Evolutionary conservation across 1,140 invertebrate species (phyloP), one percentile per base, ranked within the genome.

Genomic region (Cepaea nemoralis): DNA sequence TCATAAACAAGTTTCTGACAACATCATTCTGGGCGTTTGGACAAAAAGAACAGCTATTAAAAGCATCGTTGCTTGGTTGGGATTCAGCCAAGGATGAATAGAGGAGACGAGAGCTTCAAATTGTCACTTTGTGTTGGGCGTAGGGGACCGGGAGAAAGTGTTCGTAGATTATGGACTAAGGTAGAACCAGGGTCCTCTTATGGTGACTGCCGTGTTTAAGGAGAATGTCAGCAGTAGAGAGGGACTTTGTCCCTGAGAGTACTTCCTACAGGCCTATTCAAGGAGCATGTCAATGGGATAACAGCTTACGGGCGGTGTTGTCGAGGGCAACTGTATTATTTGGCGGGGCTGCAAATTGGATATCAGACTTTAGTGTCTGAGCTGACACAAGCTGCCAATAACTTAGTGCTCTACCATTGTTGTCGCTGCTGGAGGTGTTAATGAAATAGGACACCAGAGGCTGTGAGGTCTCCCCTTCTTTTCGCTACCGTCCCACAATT

Each of bases 1-100:
- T 50, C 75, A 37, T 77, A 66, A 75, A 75, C 73, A 75, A 75
- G 73, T n/a, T 48, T 63, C 16, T 63, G 50, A 77, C 75, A 63
- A 66, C 55, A 63, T 59, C 75, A 66, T 77, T 77, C 40, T 31
- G 50, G 1, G 12, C 5, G 55, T 1, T 1, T 5, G 33, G 55
- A 39, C 27, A 59, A 63, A 50, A 50, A 50, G 19, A 31, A 22
- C 71, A 42, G 71, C 71, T 27, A 70, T 70, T 74, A 74, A 50
- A 75, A 5, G 42, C 31, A n/a, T n/a, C 31, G 42, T 14, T 35
- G 42, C 16, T 27, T 50, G 14, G 73, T 55, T 75, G 19, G 3
- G 14, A 31, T 3, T 33, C 10, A 19, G 16, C 16, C 27, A 50
- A 45, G 10, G n/a, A 27, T 27, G 73, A 35, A 37, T 33, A 27